Conservation (phyloP, 1,140 invertebrate genomes). For the Meloidogyne chitwoodi region DNA sequence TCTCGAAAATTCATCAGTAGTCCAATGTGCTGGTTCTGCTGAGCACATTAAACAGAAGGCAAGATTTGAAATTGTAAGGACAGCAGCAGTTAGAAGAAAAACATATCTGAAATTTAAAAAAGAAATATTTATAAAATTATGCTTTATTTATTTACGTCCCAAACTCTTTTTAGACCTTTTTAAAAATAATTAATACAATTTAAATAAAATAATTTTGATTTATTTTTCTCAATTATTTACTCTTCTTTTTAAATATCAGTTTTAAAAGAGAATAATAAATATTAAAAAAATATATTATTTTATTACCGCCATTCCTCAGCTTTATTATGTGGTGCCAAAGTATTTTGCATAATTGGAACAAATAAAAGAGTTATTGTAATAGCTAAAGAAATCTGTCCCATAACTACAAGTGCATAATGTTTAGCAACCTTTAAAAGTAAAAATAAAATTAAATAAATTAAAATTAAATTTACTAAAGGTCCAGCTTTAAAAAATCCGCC, state of each 20-base stretch:
- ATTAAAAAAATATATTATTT: no score
- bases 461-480: constrained; percentile 10
- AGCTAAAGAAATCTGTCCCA: constrained; percentile 52
- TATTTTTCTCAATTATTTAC: no score
- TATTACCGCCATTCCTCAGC: constrained; percentile 47
- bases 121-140: neutral
- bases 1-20: constrained; percentile 46
- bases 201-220: no score
- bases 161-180: no score
- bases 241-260: no score
- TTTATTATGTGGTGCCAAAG: constrained; percentile 50
- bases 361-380: constrained; percentile 56
- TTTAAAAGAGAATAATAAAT: neutral
- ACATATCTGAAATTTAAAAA: constrained; percentile 25
- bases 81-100: constrained; percentile 42
- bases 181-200: no score
- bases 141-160: no score
- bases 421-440: constrained; percentile 46
- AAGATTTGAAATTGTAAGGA: constrained; percentile 41
- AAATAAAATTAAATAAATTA: neutral
- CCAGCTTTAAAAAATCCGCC: constrained; percentile 59
- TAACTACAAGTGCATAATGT: constrained; percentile 57
- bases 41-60: constrained; percentile 38
- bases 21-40: constrained; percentile 43
- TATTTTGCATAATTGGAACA: constrained; percentile 38